Base-by-base conservation (phyloP, 2,113 vertebrate genomes). In the Sigmodon hispidus region DNA sequence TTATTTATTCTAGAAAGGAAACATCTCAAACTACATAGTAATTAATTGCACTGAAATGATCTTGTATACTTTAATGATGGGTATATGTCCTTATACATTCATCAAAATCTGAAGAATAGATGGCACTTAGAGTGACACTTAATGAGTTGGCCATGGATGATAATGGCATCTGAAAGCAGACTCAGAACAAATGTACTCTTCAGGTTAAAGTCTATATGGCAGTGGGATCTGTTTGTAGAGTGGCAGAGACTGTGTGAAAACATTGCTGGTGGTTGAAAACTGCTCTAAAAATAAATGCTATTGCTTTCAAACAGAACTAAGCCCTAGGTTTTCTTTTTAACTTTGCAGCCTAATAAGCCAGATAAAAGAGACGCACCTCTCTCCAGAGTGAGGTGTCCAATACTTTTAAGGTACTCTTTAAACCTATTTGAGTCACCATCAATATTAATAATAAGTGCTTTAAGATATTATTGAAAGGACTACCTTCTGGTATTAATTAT, bases 1-100 rank as follows among this genome's bases (percentile, higher is more conserved):
- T 22, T 94, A 57, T 72, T 34, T 67, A 4, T 70, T 89, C 34
- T n/a, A 91, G 73, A 87, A 95, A 91, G 9, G 29, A 93, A 94
- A 22, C 55, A 2, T 45, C 50, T 22, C 92, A 61, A 92, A 76
- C 89, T 29, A 72, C 19, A 10, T 2, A 86, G 36, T 48, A 85
- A 86, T 80, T 69, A 91, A 19, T 84, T 55, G 24, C 80, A 83
- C 24, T 43, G 6, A 83, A 43, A 17, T 61, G 7, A 83, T 61
- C n/a, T 59, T 83, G 13, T 43, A 43, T 61, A 40, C 55, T 16
- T 40, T 17, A 83, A 83, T 83, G 26, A 19, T 43, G 22, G 13
- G n/a, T 61, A 17, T 61, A 61, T 43, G n/a, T 10, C 36, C n/a
- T 61, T 83, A 61, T 17, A 43, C 57, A 31, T 43, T 61, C 57